phyloP scores from a whole-genome alignment of 2,888 invertebrate genomes.

The Heliconius charithonia region DNA sequence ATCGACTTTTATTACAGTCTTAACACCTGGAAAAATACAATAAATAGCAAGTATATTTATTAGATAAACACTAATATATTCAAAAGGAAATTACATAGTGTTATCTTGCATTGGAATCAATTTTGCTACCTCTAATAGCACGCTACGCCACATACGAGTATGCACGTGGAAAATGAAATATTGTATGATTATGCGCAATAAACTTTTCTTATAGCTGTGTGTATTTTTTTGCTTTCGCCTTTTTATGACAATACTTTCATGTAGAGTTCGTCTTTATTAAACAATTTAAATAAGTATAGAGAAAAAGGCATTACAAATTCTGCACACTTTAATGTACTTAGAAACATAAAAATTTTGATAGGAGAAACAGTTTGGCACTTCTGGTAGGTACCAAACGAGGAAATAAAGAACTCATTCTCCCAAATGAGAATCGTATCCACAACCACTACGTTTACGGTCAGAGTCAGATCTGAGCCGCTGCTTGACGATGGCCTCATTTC shows the following conservation, averaged over 20 bases:
- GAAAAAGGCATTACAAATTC: too few relatives aligned
- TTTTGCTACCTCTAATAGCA: conserved; percentile 3
- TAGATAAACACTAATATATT: conserved; percentile 6
- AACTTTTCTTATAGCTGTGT: not conserved
- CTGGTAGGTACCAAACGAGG: too few relatives aligned
- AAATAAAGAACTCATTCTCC: not conserved
- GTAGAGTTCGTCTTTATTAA: too few relatives aligned
- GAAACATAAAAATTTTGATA: too few relatives aligned
- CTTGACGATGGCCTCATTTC: not conserved
- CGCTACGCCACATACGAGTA: not conserved
- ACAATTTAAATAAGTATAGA: too few relatives aligned
- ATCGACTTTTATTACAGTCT: not conserved
- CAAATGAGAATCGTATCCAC: not conserved
- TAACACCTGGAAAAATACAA: conserved; percentile 2
- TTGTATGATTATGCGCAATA: too few relatives aligned
- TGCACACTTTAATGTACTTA: too few relatives aligned
- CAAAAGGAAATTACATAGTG: conserved; percentile 10
- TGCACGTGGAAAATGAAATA: not conserved
- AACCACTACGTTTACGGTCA: not conserved
- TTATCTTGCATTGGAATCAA: not conserved
- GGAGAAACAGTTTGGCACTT: not conserved
- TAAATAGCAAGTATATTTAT: not conserved
- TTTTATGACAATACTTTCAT: too few relatives aligned
- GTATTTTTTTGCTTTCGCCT: not conserved
- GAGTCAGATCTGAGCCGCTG: not conserved